These are phyloP conservation scores for Hycleus cichorii DNA, from an alignment of 1,140 invertebrate genomes.

Conservation along the genomic window DNA sequence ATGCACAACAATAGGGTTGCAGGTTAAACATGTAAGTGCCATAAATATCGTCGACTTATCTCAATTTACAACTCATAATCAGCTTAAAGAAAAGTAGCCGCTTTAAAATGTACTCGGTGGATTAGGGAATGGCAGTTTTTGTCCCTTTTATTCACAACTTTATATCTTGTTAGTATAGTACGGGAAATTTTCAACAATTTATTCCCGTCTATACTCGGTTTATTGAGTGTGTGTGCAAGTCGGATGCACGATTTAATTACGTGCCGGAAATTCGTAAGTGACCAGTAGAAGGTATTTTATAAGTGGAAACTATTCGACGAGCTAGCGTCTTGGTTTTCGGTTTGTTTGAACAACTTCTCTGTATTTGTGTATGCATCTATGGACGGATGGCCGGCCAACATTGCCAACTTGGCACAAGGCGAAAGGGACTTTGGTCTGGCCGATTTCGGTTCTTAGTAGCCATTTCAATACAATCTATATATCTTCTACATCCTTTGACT, in stretches of 20 bases:
- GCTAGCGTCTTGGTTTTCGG: slow-evolving; percentile 29
- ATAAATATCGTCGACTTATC: slow-evolving; percentile 43
- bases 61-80: slow-evolving; percentile 43
- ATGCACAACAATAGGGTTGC: slow-evolving; percentile 7
- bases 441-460: too few species aligned
- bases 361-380: slow-evolving; percentile 8
- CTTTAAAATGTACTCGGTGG: slow-evolving; percentile 41
- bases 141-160: slow-evolving; percentile 1
- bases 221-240: not conserved
- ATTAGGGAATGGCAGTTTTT: slow-evolving; percentile 30
- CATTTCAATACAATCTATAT: too few species aligned
- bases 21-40: slow-evolving; percentile 41
- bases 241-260: slow-evolving; percentile 38
- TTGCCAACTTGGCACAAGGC: too few species aligned
- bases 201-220: not conserved
- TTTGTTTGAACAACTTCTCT: slow-evolving; percentile 27
- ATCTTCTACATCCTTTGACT: too few species aligned
- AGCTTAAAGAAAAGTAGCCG: slow-evolving; percentile 43
- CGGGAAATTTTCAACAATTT: slow-evolving; percentile 23
- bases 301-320: slow-evolving; percentile 36
- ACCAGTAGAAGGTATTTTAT: slow-evolving; percentile 28
- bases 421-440: too few species aligned
- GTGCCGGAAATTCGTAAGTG: slow-evolving; percentile 29
- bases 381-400: too few species aligned
- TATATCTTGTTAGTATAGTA: too few species aligned